Base-by-base conservation (phyloP, 2,797 vertebrate genomes). In the Orestias chungarensis region DNA sequence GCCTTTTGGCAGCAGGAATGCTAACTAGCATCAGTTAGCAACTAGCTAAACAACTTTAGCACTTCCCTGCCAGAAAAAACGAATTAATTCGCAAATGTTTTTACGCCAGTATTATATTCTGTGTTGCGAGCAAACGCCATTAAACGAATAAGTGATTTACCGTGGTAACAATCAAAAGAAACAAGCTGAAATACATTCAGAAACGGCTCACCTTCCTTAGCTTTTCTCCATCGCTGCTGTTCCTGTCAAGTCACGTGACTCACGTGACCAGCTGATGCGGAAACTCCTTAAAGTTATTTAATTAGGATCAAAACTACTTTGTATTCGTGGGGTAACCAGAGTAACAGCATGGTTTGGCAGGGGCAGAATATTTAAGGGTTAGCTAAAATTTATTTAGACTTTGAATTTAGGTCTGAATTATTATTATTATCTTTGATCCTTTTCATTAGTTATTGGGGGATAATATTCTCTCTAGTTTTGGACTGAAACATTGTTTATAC, bases 151-250 rank as follows among this genome's bases (percentile, higher is more conserved):
- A 1, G 2, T 6, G 0, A 0, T 0, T 18, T 0, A 1, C 0
- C 44, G 49, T 4, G 5, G 12, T 0, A 17, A 68, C 0, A 43
- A 1, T 14, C 18, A 12, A 1, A 12, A 35, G 14, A 76, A 50
- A 77, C 3, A 14, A 2, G 0, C 4, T 69, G 3, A 33, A 74
- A 88, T 25, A 27, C 1, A 3, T 11, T 5, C 29, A 59, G 1
- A 75, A 74, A 54, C 14, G 25, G 40, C 91, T 90, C 83, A 93
- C 91, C 91, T 93, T 92, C 90, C 90, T 91, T 90, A 94, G 92
- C 91, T 90, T 91, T 78, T 87, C 84, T 87, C 88, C 92, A 93
- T 93, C 84, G 83, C 87, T 90, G 87, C 74, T 3, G 18, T 38
- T 43, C 17, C 75, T 68, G 77, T 66, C 76, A 42, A 2, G 83